Conservation (phyloP, 2,113 vertebrate species). For the Oreotrochilus melanogaster region DNA sequence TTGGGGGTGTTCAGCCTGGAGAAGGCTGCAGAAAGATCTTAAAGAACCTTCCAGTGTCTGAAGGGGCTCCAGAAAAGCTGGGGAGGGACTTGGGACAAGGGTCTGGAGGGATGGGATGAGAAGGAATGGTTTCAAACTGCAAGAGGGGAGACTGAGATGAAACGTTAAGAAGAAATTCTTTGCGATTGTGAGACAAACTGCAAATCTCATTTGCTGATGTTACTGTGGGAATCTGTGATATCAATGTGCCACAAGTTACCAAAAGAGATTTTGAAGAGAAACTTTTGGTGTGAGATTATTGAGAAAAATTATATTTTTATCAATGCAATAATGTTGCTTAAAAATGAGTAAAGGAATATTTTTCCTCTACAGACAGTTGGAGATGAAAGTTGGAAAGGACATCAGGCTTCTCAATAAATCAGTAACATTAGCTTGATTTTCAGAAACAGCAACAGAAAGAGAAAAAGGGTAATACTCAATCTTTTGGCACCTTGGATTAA, state of each 20-base stretch:
- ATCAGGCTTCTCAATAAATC: background rate
- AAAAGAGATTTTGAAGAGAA: background rate
- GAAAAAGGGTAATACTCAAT: background rate
- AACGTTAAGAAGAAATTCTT: background rate
- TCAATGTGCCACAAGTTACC: background rate
- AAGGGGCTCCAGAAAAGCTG: too few relatives aligned
- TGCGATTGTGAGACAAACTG: background rate
- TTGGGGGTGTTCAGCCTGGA: too few relatives aligned
- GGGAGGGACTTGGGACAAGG: too few relatives aligned
- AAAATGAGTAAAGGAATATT: background rate
- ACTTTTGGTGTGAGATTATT: background rate
- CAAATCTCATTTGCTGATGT: background rate
- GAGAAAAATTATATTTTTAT: background rate
- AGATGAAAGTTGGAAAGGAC: background rate
- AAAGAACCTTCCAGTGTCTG: too few relatives aligned
- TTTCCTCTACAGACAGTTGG: background rate
- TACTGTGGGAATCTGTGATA: too few relatives aligned
- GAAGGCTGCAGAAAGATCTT: too few relatives aligned
- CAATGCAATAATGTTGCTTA: background rate
- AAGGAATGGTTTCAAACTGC: too few relatives aligned
- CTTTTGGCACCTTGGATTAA: background rate
- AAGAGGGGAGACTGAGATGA: background rate
- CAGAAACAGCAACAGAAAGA: background rate
- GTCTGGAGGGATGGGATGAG: too few relatives aligned
- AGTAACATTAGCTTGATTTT: background rate